phyloP scores from a whole-genome alignment of 2,797 vertebrate genomes.

The Buceros bicornis region DNA sequence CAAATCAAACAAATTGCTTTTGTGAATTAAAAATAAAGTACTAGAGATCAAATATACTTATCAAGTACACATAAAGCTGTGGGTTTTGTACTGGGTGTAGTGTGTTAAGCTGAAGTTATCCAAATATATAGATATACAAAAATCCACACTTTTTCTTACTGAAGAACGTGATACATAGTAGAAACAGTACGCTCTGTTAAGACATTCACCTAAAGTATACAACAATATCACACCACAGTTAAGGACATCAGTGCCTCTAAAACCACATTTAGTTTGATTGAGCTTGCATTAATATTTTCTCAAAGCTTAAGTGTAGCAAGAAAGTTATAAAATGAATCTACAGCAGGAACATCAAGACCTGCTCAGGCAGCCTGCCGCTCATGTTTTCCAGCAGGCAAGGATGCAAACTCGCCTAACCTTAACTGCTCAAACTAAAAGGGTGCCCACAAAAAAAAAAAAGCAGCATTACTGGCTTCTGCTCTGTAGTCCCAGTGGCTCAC shows the following conservation, averaged over 20 bases:
- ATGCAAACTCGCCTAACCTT: neutral
- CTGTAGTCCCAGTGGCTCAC: neutral
- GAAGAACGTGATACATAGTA: neutral
- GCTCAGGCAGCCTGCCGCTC: neutral
- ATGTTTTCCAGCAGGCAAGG: neutral
- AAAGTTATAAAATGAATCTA: neutral
- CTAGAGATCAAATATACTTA: constrained; percentile 21
- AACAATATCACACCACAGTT: neutral
- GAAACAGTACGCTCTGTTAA: neutral
- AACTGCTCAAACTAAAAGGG: neutral
- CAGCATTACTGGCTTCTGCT: neutral
- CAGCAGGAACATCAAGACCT: neutral
- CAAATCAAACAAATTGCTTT: constrained; percentile 35
- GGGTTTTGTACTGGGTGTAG: neutral
- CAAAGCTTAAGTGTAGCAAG: neutral
- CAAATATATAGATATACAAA: neutral
- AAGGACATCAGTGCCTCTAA: neutral
- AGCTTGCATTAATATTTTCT: neutral
- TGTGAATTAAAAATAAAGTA: constrained; percentile 54
- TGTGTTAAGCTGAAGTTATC: neutral
- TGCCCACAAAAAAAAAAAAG: neutral
- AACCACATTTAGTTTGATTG: neutral
- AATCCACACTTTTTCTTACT: neutral
- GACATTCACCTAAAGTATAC: neutral
- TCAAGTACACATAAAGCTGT: neutral